A percentile compares a stretch with the other conserved stretches of the same genome.
Evolutionary conservation across 2,888 invertebrate genomes (phyloP).

Genomic region (Phyllotreta striolata): DNA sequence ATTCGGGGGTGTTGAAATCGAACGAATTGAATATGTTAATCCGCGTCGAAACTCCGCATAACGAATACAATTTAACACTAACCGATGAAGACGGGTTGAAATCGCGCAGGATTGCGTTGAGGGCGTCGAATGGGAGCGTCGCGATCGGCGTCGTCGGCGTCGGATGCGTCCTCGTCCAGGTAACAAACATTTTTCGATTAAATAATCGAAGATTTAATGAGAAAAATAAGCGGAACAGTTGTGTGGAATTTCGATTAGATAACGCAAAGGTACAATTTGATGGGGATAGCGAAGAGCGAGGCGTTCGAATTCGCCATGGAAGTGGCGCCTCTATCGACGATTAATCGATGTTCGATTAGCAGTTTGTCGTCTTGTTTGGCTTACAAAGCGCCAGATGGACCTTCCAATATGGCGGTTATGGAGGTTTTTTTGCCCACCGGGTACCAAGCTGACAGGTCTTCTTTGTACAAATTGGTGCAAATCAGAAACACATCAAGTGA

Average conservation of each 20-base stretch:
- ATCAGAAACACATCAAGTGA: conserved; percentile 45
- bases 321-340: conserved; percentile 59
- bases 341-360: conserved; percentile 62
- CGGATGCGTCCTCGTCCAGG: conserved; percentile 68
- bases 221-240: not conserved
- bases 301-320: conserved; percentile 64
- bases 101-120: conserved; percentile 60
- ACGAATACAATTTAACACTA: conserved; percentile 61
- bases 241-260: conserved; percentile 55
- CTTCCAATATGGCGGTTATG: conserved; percentile 69
- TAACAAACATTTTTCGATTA: conserved; percentile 51
- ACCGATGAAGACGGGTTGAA: conserved; percentile 63
- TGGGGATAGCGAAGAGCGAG: conserved; percentile 61
- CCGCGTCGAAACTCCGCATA: conserved; percentile 59
- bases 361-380: conserved; percentile 58
- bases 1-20: conserved; percentile 61
- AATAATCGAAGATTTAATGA: not conserved
- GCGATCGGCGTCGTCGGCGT: conserved; percentile 63
- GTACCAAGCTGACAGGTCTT: conserved; percentile 67
- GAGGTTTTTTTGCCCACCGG: conserved; percentile 72
- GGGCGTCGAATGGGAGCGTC: conserved; percentile 58
- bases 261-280: conserved; percentile 64
- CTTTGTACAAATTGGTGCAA: conserved; percentile 66
- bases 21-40: conserved; percentile 61
- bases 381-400: conserved; percentile 59